Evolutionary conservation across 2,113 vertebrate genomes (phyloP).

Genomic region (Bambusicola thoracicus): DNA sequence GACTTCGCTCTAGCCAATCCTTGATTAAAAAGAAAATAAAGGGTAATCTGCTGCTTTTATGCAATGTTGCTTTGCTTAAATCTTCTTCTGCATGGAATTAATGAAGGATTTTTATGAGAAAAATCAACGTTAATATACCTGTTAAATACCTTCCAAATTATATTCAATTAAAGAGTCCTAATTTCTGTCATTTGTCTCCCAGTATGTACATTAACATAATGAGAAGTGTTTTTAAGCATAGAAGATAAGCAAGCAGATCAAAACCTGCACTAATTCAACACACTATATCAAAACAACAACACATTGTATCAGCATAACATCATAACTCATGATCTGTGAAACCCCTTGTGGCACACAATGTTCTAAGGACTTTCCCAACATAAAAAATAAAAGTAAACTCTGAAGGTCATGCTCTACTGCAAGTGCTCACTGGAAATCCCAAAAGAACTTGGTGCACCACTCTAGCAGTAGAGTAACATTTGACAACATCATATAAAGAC

Average conservation of each 20-base stretch:
- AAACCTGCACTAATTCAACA: neutral
- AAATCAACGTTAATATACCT: neutral
- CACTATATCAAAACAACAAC: neutral
- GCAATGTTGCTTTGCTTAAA: neutral
- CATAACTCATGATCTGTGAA: neutral
- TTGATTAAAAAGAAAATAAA: conserved; percentile 65
- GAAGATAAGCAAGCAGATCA: neutral
- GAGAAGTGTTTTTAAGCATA: neutral
- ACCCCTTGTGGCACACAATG: neutral
- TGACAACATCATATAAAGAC: neutral
- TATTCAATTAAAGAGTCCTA: neutral
- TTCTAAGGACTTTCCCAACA: neutral
- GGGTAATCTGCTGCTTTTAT: neutral
- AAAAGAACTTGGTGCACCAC: neutral
- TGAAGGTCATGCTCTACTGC: neutral
- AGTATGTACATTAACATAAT: neutral
- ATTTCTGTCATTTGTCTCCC: neutral
- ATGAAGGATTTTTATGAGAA: neutral
- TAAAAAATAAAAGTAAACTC: neutral
- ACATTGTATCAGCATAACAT: neutral
- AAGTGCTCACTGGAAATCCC: neutral
- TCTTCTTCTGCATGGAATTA: neutral
- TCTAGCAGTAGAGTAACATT: neutral
- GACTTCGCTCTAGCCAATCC: conserved; percentile 95
- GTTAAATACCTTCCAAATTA: neutral